Evolutionary conservation across 2,797 vertebrate species (phyloP), one percentile per base, ranked within the genome.

Genomic region (Huso huso): DNA sequence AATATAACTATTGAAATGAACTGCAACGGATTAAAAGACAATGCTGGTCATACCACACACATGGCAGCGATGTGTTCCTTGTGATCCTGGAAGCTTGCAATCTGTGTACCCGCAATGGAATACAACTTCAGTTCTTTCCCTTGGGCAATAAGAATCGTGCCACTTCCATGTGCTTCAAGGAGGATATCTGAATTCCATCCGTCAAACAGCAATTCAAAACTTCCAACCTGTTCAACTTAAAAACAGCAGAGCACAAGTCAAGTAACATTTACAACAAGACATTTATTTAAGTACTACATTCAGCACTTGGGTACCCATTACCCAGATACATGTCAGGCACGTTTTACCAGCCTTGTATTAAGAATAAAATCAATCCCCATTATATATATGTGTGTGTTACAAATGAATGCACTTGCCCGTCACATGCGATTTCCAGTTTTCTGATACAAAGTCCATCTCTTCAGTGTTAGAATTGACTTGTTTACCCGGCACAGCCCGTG

Each of bases 51-150:
- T 80, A 93, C 94, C 93, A 94, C 89, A 78, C 84, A 87, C 68
- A 89, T 49, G n/a, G 91, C 86, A 0, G 82, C 71, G 67, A 89
- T 89, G 12, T 87, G 81, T 74, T 76, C 70, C 0, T 69, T 82
- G 67, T 95, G 93, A 69, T 95, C 91, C 73, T 84, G 80, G 79
- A 94, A 93, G 75, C 61, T 69, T 3, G 87, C 82, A 48, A 94
- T 71, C 53, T 84, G 71, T 49, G 66, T 74, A 70, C 92, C 91
- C 67, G 85, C 88, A 64, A 91, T 73, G 57, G 87, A 89, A 72
- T 78, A 83, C 2, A 86, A 79, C 73, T 78, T 83, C 50, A 70
- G 15, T 13, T 69, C 66, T 8, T 68, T 67, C 51, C 72, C 62
- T 1, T 6, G 49, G 66, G 75, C 72, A 68, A 70, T 53, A 72